A percentile compares a stretch with the other conserved stretches of the same genome.
These are phyloP conservation scores for Craniophora ligustri DNA, from an alignment of 2,888 invertebrate genomes.

Conservation along the genomic window DNA sequence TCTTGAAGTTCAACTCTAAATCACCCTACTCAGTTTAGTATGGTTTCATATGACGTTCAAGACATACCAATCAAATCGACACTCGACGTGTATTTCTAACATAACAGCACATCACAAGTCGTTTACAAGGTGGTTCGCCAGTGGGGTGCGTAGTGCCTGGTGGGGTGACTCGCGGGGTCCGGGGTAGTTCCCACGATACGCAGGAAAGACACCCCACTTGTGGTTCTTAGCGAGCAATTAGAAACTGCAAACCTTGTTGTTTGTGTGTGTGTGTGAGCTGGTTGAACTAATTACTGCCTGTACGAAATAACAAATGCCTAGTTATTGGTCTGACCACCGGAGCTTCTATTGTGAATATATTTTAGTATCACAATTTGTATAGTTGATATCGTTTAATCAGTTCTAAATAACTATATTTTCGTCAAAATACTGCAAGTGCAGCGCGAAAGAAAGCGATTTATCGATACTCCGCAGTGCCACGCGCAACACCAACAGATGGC, in stretches of 20 bases:
- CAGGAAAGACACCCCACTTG: conserved; percentile 34
- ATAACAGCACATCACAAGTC: conserved; percentile 47
- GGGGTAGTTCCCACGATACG: conserved; percentile 53
- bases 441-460: too few species aligned
- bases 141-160: conserved; percentile 43
- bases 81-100: conserved; percentile 15
- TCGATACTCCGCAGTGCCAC: too few species aligned
- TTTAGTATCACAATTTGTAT: too few species aligned
- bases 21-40: background rate
- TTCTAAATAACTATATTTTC: too few species aligned
- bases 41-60: conserved; percentile 1
- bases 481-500: too few species aligned
- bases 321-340: too few species aligned
- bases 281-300: conserved; percentile 14
- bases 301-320: too few species aligned
- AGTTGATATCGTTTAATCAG: too few species aligned
- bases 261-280: conserved; percentile 11
- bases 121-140: conserved; percentile 48
- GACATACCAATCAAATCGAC: conserved; percentile 17
- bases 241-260: conserved; percentile 26
- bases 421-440: too few species aligned
- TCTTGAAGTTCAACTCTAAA: background rate
- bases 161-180: conserved; percentile 41
- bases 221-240: conserved; percentile 41
- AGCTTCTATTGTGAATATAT: too few species aligned